Evolutionary conservation across 2,113 vertebrate genomes (phyloP), one percentile per base, ranked within the genome.

Genomic region (Felis chaus): DNA sequence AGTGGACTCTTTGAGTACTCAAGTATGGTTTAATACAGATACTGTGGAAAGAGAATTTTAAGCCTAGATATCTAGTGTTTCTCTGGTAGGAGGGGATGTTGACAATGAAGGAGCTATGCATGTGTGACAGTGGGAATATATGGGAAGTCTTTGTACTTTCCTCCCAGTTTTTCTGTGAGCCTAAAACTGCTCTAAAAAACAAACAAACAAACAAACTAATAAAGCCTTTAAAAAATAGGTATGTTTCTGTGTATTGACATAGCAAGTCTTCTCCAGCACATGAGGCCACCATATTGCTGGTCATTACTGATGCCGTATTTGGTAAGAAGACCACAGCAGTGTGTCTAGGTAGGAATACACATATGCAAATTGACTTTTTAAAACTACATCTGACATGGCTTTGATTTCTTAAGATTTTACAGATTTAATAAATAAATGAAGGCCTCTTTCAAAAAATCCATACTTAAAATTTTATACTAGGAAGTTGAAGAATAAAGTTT

Each of bases 361-460:
- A 78, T 95, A 92, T 93, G 68, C 57, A 97, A 90, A 85, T 69
- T 55, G 96, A 53, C 63, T 76, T 92, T 80, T 63, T 4, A 66
- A 93, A 94, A 80, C 13, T 87, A 1, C 73, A n/a, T 86, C 79
- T 95, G 90, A 71, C 36, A 53, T 39, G 65, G 41, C 11, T 94
- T 92, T 80, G n/a, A 66, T 88, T 50, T 93, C 80, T 66, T 23
- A 53, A 87, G 21, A 33, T 45, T 53, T 83, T 66, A 50, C 3
- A 86, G 76, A 88, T 85, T 66, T 91, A 88, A 71, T 50, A 95
- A 91, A 66, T 66, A 91, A 48, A 79, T 79, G 16, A 91, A 90
- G 7, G 18, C 92, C 31, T 87, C 68, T 89, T 92, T 91, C 68
- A 92, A 90, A 97, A 78, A 69, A 45, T 83, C 41, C 41, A 45